Evolutionary conservation across 2,888 invertebrate species (phyloP), one percentile per base, ranked within the genome.

Genomic region (Suillia variegata): DNA sequence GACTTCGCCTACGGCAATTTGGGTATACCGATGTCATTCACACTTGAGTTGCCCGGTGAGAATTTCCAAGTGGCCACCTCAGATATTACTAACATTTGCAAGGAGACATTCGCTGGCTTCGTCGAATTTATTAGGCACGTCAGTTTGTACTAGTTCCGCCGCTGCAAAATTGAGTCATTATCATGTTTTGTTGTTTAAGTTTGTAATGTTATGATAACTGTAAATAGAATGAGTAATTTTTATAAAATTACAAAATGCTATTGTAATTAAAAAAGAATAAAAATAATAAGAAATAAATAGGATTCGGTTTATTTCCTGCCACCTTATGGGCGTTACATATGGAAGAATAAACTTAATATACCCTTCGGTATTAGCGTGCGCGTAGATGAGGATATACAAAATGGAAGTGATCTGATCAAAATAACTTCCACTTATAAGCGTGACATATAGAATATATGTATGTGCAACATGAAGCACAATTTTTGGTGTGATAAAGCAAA

Each of bases 31-130:
- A 77, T 89, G 24, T 76, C 87, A 0, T 90, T 86, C 69, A 89
- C 89, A 5, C 79, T 87, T 52, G 89, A 90, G 77, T 76, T 90
- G 61, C 89, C 90, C 12, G 87, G 87, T 58, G 84, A 87, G 13
- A 80, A 83, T 54, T 81, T 81, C 70, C 79, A 80, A 59, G 76
- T 79, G 71, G 68, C 76, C 57, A 55, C 71, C 20, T 68, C 67
- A n/a, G 81, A 81, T 54, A 81, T 81, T 55, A 67, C 80, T 24
- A 74, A 81, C 61, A 76, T 81, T 63, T 80, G 80, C 66, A 80
- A 80, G 64, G 81, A 81, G 69, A 81, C 81, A 26, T 81, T 80
- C 64, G 80, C 78, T 66, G 81, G 82, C 51, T 79, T 77, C 56
- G 56, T 81, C n/a, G 81, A 82, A 67, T 80, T 81, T 64, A 74